phyloP scores from a whole-genome alignment of 2,113 vertebrate species.

The pig (Sus scrofa) region DNA sequence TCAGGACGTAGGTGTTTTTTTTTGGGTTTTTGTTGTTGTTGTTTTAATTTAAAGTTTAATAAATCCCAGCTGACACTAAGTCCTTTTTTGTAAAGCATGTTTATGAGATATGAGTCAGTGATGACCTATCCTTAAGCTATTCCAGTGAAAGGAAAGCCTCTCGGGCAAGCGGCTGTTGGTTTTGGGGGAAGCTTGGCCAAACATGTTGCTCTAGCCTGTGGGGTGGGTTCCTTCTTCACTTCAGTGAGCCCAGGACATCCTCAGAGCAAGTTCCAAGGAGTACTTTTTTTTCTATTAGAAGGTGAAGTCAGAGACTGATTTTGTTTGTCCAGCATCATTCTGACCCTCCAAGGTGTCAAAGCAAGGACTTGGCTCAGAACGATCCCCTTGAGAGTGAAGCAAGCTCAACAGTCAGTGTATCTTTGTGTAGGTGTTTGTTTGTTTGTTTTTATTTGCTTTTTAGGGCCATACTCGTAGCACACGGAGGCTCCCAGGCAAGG shows the following conservation, averaged over 20 bases:
- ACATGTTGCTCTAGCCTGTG: not conserved
- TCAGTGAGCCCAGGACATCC: not conserved
- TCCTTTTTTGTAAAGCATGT: not conserved
- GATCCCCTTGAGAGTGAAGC: not conserved
- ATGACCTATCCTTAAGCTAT: conserved; percentile 4
- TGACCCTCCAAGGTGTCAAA: not conserved
- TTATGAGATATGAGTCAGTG: conserved; percentile 51
- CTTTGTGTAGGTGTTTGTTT: not conserved
- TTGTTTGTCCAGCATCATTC: not conserved
- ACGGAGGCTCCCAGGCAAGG: too few relatives aligned
- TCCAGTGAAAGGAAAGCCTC: not conserved
- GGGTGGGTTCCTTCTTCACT: not conserved
- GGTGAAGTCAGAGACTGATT: not conserved
- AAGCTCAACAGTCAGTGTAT: rapidly evolving
- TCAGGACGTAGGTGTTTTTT: not conserved
- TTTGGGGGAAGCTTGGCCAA: not conserved
- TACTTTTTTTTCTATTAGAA: not conserved
- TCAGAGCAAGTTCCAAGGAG: not conserved
- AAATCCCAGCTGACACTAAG: conserved; percentile 46
- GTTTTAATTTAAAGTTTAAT: conserved; percentile 42
- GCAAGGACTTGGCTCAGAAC: too few relatives aligned
- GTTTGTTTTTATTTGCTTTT: not conserved
- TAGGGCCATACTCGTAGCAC: too few relatives aligned
- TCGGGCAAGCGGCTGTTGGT: not conserved
- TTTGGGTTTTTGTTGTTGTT: too few relatives aligned